phyloP scores from a whole-genome alignment of 2,113 vertebrate genomes.

The Ciconia maguari region DNA sequence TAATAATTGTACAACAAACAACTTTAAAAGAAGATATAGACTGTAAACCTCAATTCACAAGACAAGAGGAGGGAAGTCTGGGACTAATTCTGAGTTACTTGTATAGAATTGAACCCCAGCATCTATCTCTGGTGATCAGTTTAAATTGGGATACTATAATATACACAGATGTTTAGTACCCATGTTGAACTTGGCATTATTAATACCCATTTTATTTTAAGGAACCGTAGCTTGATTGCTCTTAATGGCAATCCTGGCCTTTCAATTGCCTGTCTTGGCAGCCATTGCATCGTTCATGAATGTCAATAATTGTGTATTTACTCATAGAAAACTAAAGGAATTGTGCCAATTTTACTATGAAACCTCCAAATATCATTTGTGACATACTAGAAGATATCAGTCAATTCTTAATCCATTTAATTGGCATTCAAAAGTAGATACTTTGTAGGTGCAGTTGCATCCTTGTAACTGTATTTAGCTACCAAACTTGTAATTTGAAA shows the following conservation, averaged over 20 bases:
- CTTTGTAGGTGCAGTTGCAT: neutral
- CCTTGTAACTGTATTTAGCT: neutral
- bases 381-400: neutral
- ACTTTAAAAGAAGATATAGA: neutral
- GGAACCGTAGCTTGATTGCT: neutral
- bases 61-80: neutral
- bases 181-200: neutral
- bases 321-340: neutral
- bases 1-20: conserved; percentile 8
- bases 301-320: neutral
- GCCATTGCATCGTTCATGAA: neutral
- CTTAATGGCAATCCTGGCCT: neutral
- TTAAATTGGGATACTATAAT: neutral
- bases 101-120: neutral
- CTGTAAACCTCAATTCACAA: neutral
- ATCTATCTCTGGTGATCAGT: neutral
- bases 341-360: neutral
- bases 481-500: neutral
- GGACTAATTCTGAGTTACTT: neutral
- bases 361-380: neutral
- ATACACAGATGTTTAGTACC: neutral
- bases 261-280: neutral
- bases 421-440: neutral
- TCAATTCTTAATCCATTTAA: neutral
- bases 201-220: neutral